Evolutionary conservation across 2,113 vertebrate genomes (phyloP), one percentile per base, ranked within the genome.

Genomic region (Catagonus wagneri): DNA sequence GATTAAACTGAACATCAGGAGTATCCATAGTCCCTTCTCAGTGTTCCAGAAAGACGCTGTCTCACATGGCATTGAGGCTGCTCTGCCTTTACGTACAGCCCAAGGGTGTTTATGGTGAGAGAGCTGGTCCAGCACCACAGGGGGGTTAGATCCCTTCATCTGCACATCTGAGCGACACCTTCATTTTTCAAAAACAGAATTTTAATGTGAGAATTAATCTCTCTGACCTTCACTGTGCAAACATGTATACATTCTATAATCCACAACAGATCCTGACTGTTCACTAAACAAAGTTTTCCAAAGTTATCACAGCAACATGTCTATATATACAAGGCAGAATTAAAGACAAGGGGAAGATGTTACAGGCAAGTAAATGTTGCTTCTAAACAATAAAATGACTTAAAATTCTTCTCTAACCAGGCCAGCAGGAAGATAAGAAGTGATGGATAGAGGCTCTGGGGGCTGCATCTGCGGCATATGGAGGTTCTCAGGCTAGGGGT

Each of bases 1-100:
- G 96, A 98, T 98, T 97, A 98, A 96, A 86, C 97, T 96, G 94
- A 97, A 96, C 95, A 97, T 97, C 97, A 98, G 87, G 96, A 96
- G 94, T 98, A 98, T 98, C 61, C 74, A 97, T 96, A 95, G 69
- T 15, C 75, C 75, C 97, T 96, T 97, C 95, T 98, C 95, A 91
- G 96, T 92, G 95, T 97, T 96, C 96, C 87, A 95, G 96, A 91
- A 95, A 95, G 85, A 90, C n/a, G 34, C 68, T 71, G 61, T 96
- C 78, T 63, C 93, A 90, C 29, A 23, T 19, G 44, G 60, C 65
- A 94, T 65, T 78, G 54, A 83, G 84, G 76, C 76, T 87, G 60
- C 44, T 76, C 22, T 44, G 95, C 54, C 80, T 79, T 97, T 94
- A 95, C 90, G 94, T 97, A 97, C 90, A 96, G 96, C 71, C 87